Evolutionary conservation across 2,888 invertebrate genomes (phyloP).

Genomic region (Drosophila anomelani): DNA sequence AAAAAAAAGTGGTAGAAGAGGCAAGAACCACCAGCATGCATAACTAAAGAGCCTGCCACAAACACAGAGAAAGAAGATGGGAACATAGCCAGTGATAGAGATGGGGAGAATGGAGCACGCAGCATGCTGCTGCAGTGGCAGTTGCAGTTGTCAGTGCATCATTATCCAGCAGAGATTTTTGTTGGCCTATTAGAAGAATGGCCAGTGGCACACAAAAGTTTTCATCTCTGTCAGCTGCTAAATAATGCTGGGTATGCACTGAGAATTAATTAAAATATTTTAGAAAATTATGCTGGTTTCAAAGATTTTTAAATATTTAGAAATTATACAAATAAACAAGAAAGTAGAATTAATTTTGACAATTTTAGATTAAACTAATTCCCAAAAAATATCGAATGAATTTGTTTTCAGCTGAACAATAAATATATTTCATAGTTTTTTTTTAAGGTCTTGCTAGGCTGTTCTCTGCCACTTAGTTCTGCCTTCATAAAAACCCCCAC

Average conservation of each 20-base stretch:
- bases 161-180: constrained; percentile 47
- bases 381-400: not conserved
- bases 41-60: constrained; percentile 47
- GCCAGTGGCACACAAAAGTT: constrained; percentile 38
- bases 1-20: constrained; percentile 13
- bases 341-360: too few relatives aligned
- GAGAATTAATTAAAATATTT: not conserved
- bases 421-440: too few relatives aligned
- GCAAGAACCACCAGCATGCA: constrained; percentile 25
- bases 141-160: constrained; percentile 46
- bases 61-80: constrained; percentile 23
- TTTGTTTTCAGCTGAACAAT: too few relatives aligned
- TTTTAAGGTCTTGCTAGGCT: too few relatives aligned
- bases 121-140: constrained; percentile 32
- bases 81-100: constrained; percentile 1
- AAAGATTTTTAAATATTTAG: not conserved
- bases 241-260: constrained; percentile 24
- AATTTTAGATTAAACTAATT: not conserved
- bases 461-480: too few relatives aligned
- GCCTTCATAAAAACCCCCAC: too few relatives aligned
- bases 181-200: constrained; percentile 49
- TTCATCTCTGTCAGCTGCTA: constrained; percentile 34
- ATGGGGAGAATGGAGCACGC: constrained; percentile 1
- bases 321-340: not conserved
- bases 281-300: too few relatives aligned